Base-by-base conservation (phyloP, 2,113 vertebrate genomes). In the Gasterosteus aculeatus region DNA sequence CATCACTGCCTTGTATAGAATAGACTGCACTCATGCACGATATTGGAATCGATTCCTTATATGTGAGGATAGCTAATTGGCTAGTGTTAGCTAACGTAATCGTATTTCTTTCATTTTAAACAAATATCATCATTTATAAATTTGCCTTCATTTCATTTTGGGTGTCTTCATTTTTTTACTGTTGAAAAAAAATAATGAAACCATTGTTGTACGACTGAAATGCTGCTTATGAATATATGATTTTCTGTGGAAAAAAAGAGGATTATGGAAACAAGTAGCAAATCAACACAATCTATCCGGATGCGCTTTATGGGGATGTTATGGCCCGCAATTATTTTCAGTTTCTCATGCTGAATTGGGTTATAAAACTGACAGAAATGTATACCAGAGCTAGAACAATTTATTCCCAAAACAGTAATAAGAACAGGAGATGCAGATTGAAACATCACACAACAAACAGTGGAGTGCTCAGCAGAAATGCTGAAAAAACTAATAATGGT, bases 351-450 rank as follows among this genome's bases (percentile, higher is more conserved):
- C 62, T 79, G 72, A 81, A 81, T 74, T 35, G 49, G 86, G 77
- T 79, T 39, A 75, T 86, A 73, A 85, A 90, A 65, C 22, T 80
- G 72, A 73, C 80, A 82, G 42, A 66, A 77, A 84, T 81, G 58
- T 77, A 74, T 66, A 69, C 33, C 41, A 39, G 51, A 39, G 47
- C 35, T 61, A 18, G 58, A 80, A 69, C 66, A 77, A 80, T 65
- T 77, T 41, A 72, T 71, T 72, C 75, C 64, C 72, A 31, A 70
- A 72, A 62, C 65, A 70, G 71, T 76, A 69, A 90, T 80, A 82
- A 74, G 46, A 70, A 53, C 9, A 72, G 41, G 51, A 19, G 44
- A 77, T 62, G 57, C 79, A 82, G 56, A 87, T 82, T 86, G 80
- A 86, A 83, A 80, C 78, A 68, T 64, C 46, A 47, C 70, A 68